Percentiles rank a stretch among this genome's conserved stretches.
Evolutionary conservation across 2,113 vertebrate species (phyloP).

Genomic region (Vulpes vulpes): DNA sequence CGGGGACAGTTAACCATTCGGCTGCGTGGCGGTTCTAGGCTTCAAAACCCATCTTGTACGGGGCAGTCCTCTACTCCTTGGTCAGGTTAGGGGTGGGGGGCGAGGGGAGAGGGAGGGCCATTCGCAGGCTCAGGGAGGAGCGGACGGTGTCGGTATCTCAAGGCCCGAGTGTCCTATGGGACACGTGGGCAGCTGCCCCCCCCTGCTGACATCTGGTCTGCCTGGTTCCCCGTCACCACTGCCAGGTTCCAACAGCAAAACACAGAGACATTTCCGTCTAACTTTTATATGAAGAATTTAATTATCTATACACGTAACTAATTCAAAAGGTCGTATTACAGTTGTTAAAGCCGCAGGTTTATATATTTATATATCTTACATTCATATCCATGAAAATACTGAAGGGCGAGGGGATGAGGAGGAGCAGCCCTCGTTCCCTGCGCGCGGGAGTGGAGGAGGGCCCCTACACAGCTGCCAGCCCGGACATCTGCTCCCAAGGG

Average conservation of each 20-base stretch:
- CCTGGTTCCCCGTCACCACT: neutral
- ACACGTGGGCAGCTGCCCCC: neutral
- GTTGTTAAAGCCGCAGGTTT: constrained; percentile 93
- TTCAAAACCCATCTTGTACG: neutral
- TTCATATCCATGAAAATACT: constrained; percentile 91
- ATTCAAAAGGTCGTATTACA: constrained; percentile 93
- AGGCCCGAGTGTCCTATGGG: accelerated
- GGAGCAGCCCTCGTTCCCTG: constrained; percentile 79
- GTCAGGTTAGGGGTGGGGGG: neutral
- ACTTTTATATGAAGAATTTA: constrained; percentile 94
- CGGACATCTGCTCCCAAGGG: constrained; percentile 53
- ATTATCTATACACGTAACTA: constrained; percentile 94
- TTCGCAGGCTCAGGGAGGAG: neutral
- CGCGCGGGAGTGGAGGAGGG: constrained; percentile 74
- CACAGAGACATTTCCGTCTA: constrained; percentile 89
- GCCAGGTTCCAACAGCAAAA: constrained; percentile 83
- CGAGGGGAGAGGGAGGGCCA: neutral
- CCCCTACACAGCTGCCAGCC: constrained; percentile 71
- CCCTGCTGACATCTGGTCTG: neutral
- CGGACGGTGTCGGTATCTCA: neutral
- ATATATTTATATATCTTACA: constrained; percentile 94
- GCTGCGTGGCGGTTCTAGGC: neutral
- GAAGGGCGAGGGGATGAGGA: constrained; percentile 85
- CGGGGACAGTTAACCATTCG: neutral
- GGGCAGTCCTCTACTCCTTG: neutral